Conservation (phyloP, 1,140 invertebrate species). For the Gryllus bimaculatus region DNA sequence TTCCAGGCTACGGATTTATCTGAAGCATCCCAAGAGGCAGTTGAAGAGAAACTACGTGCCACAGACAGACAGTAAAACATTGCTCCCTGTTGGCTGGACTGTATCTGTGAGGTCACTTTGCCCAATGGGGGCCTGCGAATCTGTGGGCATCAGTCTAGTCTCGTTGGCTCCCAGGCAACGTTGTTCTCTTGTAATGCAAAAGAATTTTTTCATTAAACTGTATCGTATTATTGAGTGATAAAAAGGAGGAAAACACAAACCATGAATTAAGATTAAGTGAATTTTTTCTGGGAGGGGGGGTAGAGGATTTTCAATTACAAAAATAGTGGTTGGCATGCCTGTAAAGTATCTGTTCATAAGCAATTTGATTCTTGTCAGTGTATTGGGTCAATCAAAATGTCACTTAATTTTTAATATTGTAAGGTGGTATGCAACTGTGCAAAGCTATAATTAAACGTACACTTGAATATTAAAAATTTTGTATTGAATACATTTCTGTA, state of each 20-base stretch:
- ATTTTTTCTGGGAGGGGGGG: neutral
- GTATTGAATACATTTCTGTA: conserved; percentile 20
- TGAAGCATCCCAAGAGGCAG: conserved; percentile 81
- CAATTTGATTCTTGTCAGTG: conserved; percentile 17
- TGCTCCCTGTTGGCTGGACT: neutral
- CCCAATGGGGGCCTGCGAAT: neutral
- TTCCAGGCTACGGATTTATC: conserved; percentile 76
- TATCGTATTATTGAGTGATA: conserved; percentile 20
- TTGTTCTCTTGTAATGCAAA: conserved; percentile 7
- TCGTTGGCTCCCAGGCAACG: conserved; percentile 12
- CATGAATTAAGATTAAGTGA: conserved; percentile 10
- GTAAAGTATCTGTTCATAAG: conserved; percentile 12
- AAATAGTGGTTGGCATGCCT: conserved; percentile 10
- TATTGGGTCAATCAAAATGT: conserved; percentile 16
- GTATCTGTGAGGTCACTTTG: conserved; percentile 10
- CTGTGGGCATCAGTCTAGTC: conserved; percentile 12
- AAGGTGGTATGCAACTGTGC: conserved; percentile 5
- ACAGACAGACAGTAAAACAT: conserved; percentile 78
- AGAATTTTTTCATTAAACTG: conserved; percentile 17
- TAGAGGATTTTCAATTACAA: neutral
- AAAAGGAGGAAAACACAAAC: conserved; percentile 13
- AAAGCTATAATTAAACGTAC: conserved; percentile 10
- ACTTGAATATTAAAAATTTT: conserved; percentile 12
- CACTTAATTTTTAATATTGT: conserved; percentile 2
- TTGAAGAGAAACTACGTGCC: conserved; percentile 84